Evolutionary conservation across 2,888 invertebrate genomes (phyloP).

Genomic region (Enchytraeus crypticus): DNA sequence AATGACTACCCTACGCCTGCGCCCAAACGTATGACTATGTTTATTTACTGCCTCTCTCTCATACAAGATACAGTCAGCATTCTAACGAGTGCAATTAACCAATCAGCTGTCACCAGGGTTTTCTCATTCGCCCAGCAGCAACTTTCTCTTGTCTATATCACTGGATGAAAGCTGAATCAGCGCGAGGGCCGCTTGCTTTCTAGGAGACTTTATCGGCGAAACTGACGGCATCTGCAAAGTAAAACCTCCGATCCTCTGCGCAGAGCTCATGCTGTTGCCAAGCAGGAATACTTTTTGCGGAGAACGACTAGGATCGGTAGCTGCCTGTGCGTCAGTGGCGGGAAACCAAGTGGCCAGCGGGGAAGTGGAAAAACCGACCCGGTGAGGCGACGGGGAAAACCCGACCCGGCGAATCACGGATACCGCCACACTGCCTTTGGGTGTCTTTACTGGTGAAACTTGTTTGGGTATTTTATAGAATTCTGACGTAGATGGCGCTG

Average conservation of each 20-base stretch:
- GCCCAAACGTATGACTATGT: too few relatives aligned
- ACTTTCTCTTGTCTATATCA: neutral
- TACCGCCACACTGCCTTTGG: neutral
- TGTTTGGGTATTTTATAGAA: too few relatives aligned
- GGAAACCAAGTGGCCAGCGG: too few relatives aligned
- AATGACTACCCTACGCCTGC: too few relatives aligned
- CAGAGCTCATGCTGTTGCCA: neutral
- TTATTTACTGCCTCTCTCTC: too few relatives aligned
- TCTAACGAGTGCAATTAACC: too few relatives aligned
- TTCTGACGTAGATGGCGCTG: too few relatives aligned
- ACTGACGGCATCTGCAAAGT: neutral
- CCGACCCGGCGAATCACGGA: constrained; percentile 1
- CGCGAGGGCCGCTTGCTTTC: constrained; percentile 1
- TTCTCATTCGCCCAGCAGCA: too few relatives aligned
- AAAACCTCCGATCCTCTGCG: neutral
- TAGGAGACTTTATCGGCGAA: neutral
- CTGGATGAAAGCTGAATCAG: constrained; percentile 1
- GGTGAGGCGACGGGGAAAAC: neutral
- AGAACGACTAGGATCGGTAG: neutral
- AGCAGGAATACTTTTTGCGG: neutral
- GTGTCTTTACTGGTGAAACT: neutral
- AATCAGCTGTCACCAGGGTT: too few relatives aligned
- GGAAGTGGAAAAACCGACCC: too few relatives aligned
- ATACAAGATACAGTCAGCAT: too few relatives aligned
- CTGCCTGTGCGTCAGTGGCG: too few relatives aligned